Percentiles rank a stretch among this genome's conserved stretches.
These are phyloP conservation scores for Acleris sparsana DNA, from an alignment of 2,888 invertebrate genomes.

Conservation along the genomic window DNA sequence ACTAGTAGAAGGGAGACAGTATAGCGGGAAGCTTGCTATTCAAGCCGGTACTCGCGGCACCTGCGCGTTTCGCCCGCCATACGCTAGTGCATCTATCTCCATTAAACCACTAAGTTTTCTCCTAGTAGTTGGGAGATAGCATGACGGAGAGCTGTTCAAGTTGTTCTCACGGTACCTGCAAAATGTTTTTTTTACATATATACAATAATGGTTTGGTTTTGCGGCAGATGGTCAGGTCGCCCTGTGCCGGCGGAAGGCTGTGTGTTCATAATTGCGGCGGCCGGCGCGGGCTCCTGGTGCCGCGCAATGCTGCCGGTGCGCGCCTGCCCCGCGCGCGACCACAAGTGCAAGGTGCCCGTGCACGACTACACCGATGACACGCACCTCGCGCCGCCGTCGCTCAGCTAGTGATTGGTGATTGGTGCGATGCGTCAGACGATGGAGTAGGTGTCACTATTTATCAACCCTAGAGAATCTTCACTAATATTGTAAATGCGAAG, in stretches of 20 bases:
- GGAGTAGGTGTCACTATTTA: too few relatives aligned
- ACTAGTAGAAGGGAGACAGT: constrained; percentile 39
- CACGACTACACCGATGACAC: constrained; percentile 58
- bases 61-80: constrained; percentile 49
- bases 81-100: constrained; percentile 54
- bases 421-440: background rate
- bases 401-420: background rate
- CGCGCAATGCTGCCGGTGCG: constrained; percentile 44
- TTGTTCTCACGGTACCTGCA: constrained; percentile 49
- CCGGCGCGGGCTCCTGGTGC: constrained; percentile 48
- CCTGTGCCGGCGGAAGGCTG: constrained; percentile 44
- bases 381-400: constrained; percentile 42
- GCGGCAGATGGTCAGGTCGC: constrained; percentile 26
- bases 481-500: too few relatives aligned
- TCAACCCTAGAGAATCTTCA: too few relatives aligned
- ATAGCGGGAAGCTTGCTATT: constrained; percentile 54
- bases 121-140: constrained; percentile 39
- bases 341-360: constrained; percentile 41
- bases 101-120: constrained; percentile 56
- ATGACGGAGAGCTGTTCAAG: constrained; percentile 51
- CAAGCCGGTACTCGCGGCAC: constrained; percentile 50
- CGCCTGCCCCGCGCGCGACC: constrained; percentile 50
- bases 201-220: too few relatives aligned
- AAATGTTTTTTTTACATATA: too few relatives aligned
- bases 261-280: constrained; percentile 37